A percentile compares a stretch with the other conserved stretches of the same genome.
phyloP scores from a whole-genome alignment of 2,113 vertebrate genomes.

The Onychostoma macrolepis region DNA sequence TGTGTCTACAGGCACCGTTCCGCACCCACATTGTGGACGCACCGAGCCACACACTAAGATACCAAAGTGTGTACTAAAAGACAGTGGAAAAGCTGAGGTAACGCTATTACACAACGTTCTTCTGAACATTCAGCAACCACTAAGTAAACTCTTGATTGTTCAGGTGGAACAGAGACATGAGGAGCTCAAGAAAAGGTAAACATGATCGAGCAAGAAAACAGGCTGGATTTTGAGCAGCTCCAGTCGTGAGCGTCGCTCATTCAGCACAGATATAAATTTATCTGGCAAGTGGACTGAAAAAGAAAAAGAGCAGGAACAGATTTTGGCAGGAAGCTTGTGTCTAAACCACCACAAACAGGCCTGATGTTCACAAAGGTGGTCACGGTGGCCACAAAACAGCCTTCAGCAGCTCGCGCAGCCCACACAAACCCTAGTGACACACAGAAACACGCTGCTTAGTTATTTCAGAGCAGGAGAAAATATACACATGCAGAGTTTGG shows the following conservation, averaged over 20 bases:
- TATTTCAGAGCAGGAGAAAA: slow-evolving; percentile 68
- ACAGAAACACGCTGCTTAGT: slow-evolving; percentile 60
- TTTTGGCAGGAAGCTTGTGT: slow-evolving; percentile 48
- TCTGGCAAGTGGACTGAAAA: not conserved
- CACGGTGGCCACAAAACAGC: slow-evolving; percentile 56
- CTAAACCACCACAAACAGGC: slow-evolving; percentile 67
- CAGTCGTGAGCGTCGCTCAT: not conserved
- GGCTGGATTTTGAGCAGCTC: slow-evolving; percentile 27
- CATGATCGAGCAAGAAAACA: not conserved
- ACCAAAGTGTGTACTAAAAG: not conserved
- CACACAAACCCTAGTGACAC: slow-evolving; percentile 57
- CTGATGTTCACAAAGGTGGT: slow-evolving; percentile 67
- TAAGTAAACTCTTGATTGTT: slow-evolving; percentile 33
- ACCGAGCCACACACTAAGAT: slow-evolving; percentile 16
- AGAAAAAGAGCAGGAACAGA: slow-evolving; percentile 17
- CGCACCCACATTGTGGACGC: slow-evolving; percentile 19
- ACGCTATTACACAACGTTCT: slow-evolving; percentile 1
- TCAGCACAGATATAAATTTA: not conserved
- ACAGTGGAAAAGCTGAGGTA: slow-evolving; percentile 32
- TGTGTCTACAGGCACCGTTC: not conserved
- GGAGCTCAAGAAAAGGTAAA: slow-evolving; percentile 30
- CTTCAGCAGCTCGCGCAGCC: not conserved
- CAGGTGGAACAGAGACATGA: slow-evolving; percentile 38
- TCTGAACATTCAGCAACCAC: slow-evolving; percentile 18
- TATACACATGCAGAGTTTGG: slow-evolving; percentile 54